Conservation (phyloP, 2,113 vertebrate genomes). For the Elachura formosa region DNA sequence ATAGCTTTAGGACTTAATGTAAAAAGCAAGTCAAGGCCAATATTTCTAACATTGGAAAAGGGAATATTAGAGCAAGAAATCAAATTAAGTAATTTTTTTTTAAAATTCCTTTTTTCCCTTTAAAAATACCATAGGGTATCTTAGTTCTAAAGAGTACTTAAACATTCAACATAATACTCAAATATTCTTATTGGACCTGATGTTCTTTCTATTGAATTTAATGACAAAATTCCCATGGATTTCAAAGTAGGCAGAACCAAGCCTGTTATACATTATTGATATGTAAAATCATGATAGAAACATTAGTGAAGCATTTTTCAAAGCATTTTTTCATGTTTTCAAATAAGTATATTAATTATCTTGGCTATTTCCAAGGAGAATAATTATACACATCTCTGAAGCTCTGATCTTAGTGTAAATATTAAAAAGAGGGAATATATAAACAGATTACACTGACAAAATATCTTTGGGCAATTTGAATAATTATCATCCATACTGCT, state of each 20-base stretch:
- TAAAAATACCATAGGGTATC: neutral
- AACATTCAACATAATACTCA: neutral
- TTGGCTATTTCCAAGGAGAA: slow-evolving; percentile 34
- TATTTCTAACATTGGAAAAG: neutral
- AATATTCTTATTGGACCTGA: neutral
- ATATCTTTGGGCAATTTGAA: slow-evolving; percentile 35
- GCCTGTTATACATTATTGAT: neutral
- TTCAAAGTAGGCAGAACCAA: neutral
- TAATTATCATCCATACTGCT: neutral
- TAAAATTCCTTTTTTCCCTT: neutral
- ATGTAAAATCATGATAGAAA: neutral
- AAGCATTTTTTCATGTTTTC: neutral
- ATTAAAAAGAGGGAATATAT: slow-evolving; percentile 25
- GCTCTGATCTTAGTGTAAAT: slow-evolving; percentile 24
- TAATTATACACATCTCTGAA: slow-evolving; percentile 42
- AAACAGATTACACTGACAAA: slow-evolving; percentile 30
- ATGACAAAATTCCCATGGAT: neutral
- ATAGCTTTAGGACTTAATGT: neutral
- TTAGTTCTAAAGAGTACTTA: neutral
- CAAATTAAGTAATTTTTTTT: neutral
- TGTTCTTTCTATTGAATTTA: neutral
- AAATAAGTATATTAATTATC: slow-evolving; percentile 7
- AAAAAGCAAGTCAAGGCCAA: neutral
- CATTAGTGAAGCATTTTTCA: neutral
- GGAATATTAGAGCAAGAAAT: neutral